phyloP scores from a whole-genome alignment of 2,113 vertebrate genomes.

The Aspiorhynchus laticeps region DNA sequence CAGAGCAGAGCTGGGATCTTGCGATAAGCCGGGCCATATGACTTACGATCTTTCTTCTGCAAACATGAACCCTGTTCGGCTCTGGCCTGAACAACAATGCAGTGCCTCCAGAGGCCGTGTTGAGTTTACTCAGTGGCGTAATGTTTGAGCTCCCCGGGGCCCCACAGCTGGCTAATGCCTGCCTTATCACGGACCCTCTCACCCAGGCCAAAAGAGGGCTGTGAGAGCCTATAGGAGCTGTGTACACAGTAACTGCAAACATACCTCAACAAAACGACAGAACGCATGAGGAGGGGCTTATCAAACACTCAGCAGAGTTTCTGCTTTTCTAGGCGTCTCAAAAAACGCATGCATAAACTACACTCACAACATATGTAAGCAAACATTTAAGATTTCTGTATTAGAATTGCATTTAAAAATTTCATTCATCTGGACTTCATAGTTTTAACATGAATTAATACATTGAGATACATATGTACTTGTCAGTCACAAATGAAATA shows the following conservation, averaged over 20 bases:
- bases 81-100: slow-evolving; percentile 72
- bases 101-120: slow-evolving; percentile 64
- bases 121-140: slow-evolving; percentile 79
- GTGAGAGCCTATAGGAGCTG: slow-evolving; percentile 45
- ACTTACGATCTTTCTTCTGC: slow-evolving; percentile 64
- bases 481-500: too few relatives aligned
- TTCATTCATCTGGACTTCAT: too few relatives aligned
- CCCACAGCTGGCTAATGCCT: slow-evolving; percentile 66
- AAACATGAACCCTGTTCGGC: slow-evolving; percentile 63
- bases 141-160: slow-evolving; percentile 75
- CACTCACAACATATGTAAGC: neutral
- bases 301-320: neutral
- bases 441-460: too few relatives aligned
- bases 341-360: neutral
- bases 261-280: slow-evolving; percentile 62
- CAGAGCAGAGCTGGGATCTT: slow-evolving; percentile 59
- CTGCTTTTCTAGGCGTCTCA: neutral
- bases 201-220: neutral
- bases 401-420: neutral
- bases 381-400: neutral
- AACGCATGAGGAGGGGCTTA: neutral
- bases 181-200: slow-evolving; percentile 66
- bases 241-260: slow-evolving; percentile 68
- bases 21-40: slow-evolving; percentile 70
- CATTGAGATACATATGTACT: too few relatives aligned